Evolutionary conservation across 2,797 vertebrate species (phyloP).

Genomic region (Arvicola amphibius): DNA sequence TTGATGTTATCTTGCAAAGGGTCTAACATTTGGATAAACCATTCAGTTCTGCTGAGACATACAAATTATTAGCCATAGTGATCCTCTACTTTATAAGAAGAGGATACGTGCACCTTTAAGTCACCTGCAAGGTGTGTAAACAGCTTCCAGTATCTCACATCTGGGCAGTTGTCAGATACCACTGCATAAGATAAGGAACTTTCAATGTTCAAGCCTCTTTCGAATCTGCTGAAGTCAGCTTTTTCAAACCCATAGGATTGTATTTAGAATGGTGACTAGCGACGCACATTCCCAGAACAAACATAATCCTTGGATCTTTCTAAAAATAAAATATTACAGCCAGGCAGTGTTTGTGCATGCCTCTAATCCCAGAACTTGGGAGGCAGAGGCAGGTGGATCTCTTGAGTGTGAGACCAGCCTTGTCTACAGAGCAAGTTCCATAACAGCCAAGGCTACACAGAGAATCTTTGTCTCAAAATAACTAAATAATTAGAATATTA

Average conservation of each 20-base stretch:
- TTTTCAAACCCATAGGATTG: background rate
- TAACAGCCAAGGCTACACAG: background rate
- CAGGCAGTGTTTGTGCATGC: background rate
- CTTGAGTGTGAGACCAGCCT: background rate
- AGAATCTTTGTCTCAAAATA: background rate
- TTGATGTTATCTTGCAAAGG: background rate
- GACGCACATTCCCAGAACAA: background rate
- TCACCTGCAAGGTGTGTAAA: background rate
- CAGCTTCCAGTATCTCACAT: background rate
- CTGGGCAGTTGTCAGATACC: background rate
- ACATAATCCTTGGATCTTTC: background rate
- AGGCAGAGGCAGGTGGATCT: background rate
- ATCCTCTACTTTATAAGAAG: background rate
- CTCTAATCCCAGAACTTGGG: background rate
- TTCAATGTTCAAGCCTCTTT: background rate
- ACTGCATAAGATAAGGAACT: background rate
- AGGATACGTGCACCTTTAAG: background rate
- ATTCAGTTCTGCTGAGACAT: background rate
- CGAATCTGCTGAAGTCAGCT: background rate
- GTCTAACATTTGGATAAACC: conserved; percentile 11
- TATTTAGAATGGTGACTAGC: background rate
- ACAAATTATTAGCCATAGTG: background rate
- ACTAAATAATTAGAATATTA: background rate
- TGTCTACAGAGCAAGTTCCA: background rate
- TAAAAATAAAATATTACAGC: background rate